A percentile compares a stretch with the other conserved stretches of the same genome.
Evolutionary conservation across 2,797 vertebrate genomes (phyloP).

Genomic region (Macrochelys suwanniensis): DNA sequence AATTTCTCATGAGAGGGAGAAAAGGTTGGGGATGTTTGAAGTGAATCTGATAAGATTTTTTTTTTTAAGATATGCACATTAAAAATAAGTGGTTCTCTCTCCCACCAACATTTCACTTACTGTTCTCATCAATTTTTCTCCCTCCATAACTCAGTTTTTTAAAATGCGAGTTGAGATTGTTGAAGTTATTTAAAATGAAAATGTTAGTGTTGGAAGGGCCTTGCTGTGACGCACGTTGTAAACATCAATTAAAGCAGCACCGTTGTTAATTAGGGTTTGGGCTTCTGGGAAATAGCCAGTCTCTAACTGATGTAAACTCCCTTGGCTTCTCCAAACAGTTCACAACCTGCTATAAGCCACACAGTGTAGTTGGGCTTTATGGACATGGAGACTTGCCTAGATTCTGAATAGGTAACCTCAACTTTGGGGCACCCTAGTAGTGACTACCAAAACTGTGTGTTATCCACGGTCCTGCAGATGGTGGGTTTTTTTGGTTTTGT

Average conservation of each 20-base stretch:
- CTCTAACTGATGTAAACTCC: slow-evolving; percentile 27
- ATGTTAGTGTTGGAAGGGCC: slow-evolving; percentile 34
- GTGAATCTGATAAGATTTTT: slow-evolving; percentile 27
- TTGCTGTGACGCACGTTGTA: slow-evolving; percentile 39
- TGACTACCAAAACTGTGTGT: background rate
- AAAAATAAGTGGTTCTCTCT: slow-evolving; percentile 41
- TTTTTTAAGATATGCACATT: slow-evolving; percentile 8
- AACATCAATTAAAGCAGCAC: slow-evolving; percentile 14
- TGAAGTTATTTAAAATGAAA: slow-evolving; percentile 59
- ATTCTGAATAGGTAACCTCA: background rate
- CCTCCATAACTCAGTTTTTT: background rate
- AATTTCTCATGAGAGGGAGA: slow-evolving; percentile 14
- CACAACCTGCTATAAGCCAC: slow-evolving; percentile 49
- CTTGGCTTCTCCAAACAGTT: slow-evolving; percentile 57
- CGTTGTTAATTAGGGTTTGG: slow-evolving; percentile 61
- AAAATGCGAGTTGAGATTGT: slow-evolving; percentile 42
- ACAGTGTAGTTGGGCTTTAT: background rate
- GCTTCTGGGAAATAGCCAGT: slow-evolving; percentile 59
- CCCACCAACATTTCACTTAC: slow-evolving; percentile 40
- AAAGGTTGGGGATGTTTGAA: background rate
- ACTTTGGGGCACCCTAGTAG: background rate
- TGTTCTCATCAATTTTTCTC: background rate
- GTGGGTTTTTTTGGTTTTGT: background rate
- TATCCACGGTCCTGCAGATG: background rate
- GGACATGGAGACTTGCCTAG: background rate